phyloP scores from a whole-genome alignment of 2,797 vertebrate genomes.

The Rallus crepitans region DNA sequence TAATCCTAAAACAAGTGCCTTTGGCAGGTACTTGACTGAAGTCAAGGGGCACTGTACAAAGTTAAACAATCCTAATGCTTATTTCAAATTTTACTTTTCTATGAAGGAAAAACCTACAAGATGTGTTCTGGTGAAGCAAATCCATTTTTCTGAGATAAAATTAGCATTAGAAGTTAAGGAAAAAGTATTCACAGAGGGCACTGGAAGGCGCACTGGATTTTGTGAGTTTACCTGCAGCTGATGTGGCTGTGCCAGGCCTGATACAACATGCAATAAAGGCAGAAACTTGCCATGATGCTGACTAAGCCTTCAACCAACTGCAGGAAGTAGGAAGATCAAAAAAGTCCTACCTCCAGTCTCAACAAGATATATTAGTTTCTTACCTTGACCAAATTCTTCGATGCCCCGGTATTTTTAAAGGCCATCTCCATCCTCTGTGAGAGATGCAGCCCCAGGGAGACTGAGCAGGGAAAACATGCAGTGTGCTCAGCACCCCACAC shows the following conservation, averaged over 20 bases:
- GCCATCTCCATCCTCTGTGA: background rate
- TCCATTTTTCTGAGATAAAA: background rate
- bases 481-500: accelerated
- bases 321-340: background rate
- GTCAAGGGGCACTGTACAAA: background rate
- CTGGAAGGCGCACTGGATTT: background rate
- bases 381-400: background rate
- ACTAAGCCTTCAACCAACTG: background rate
- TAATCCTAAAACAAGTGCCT: background rate
- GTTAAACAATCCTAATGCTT: background rate
- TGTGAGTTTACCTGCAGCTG: background rate
- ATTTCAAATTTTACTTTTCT: background rate
- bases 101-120: background rate
- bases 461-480: background rate
- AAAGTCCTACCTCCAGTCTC: background rate
- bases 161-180: background rate
- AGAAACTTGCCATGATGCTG: background rate
- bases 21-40: background rate
- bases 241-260: background rate
- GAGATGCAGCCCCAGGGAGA: background rate
- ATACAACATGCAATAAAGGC: background rate
- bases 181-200: background rate
- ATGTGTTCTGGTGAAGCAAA: background rate
- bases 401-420: background rate
- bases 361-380: background rate